Evolutionary conservation across 2,113 vertebrate genomes (phyloP), one percentile per base, ranked within the genome.

Genomic region (Sylvia atricapilla): DNA sequence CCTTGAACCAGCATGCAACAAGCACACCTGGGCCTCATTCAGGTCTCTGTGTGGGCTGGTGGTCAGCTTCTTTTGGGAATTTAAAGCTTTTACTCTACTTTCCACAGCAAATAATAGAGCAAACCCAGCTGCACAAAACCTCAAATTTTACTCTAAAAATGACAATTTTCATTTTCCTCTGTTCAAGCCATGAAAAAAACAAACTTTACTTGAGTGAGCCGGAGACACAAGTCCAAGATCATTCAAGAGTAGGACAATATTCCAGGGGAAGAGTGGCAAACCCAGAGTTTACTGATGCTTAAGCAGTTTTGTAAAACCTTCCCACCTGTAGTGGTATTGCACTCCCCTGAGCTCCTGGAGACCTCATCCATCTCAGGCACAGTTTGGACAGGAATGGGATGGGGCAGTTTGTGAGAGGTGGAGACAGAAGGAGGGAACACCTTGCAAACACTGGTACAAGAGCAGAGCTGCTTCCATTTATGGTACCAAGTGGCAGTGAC

Each of bases 381-480:
- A 72, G 19, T 56, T 31, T 64, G 68, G 19, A 31, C 25, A 81
- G 46, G 31, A 84, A 70, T 10, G 24, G 21, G 30, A 35, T 41
- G 8, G 3, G 70, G 58, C 43, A 24, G 3, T 30, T 73, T 23
- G 31, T 33, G 52, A 64, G 20, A 37, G 30, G 1, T 31, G 6
- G 6, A 21, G 55, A 3, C 21, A 73, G 53, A 3, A 72, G 11
- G 7, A 89, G 22, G 15, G 13, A 76, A 76, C 21, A 39, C 2
- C 78, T 78, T 31, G 31, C 9, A 73, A 80, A 55, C 1, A 1
- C 23, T 52, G 52, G 15, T 35, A 53, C 0, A 0, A 44, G 60
- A 30, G 5, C 18, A 66, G 27, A 31, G 72, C 59, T 50, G 6
- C 68, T 73, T 84, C 52, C 21, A 46, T 60, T 70, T 28, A n/a